Evolutionary conservation across 1,140 invertebrate species (phyloP), one percentile per base, ranked within the genome.

Genomic region (Subanguina moxae): DNA sequence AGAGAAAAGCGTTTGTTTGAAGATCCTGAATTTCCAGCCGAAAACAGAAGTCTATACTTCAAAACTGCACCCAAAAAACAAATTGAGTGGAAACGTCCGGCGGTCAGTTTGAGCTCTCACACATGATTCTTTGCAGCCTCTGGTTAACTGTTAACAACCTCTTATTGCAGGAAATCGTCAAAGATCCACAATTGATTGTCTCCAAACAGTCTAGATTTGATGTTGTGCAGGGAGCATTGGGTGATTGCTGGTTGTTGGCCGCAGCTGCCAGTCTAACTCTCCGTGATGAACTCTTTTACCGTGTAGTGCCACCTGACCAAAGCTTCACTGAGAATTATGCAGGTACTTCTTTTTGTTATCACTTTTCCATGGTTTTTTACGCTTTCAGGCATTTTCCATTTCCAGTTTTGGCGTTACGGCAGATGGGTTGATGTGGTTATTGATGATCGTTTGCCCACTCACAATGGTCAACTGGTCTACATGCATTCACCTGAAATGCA

Each of bases 181-280:
- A 89, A 43, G 87, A 93, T 79, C 92, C 94, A 0, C 88, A 91
- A 77, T 88, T 97, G 25, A 94, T 97, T 81, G 90, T 94, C 0
- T 61, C 58, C 3, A 28, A 93, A 0, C 93, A 90, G 82, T 91
- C 91, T 17, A 86, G 94, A 72, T 97, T 97, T 85, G 94, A 97
- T 85, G 91, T 97, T 0, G 90, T 93, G 73, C 94, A 98, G 84
- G 94, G 94, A 68, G 92, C 95, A 86, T 85, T 98, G 0, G 94
- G 94, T 58, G 94, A 98, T 83, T 97, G 94, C 82, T 97, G 94
- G 94, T 85, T 98, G 0, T 84, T 97, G 71, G 94, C 94, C 38
- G 94, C 94, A 32, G 89, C 94, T 0, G 93, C 93, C 7, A 95
- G 94, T 84, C 85, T 98, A 38, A 96, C 93, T 0, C 86, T 95